These are phyloP conservation scores for Brachionus asplanchnoidis DNA, from an alignment of 1,140 invertebrate species.

Conservation along the genomic window DNA sequence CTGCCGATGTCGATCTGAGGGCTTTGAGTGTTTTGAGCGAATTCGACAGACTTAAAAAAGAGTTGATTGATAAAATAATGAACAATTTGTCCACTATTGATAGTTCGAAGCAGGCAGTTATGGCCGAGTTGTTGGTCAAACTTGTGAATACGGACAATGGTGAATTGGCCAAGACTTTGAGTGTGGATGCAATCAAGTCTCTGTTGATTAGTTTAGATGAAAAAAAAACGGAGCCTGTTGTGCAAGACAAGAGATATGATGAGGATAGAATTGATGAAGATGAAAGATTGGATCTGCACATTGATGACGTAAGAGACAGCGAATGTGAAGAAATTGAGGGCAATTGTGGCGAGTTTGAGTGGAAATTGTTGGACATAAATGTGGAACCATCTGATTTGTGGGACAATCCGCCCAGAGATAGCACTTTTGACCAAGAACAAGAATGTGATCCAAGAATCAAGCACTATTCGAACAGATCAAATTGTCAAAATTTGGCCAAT, in stretches of 20 bases:
- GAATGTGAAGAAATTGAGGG: conserved; percentile 21
- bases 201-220: conserved; percentile 14
- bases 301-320: neutral
- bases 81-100: neutral
- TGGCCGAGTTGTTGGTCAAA: conserved; percentile 32
- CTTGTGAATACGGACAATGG: conserved; percentile 23
- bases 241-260: neutral
- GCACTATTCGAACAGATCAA: conserved; percentile 33
- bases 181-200: neutral
- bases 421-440: neutral
- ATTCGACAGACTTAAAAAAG: conserved; percentile 20
- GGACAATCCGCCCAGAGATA: neutral
- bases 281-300: neutral
- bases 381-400: conserved; percentile 10
- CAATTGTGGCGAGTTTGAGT: neutral
- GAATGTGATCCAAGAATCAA: conserved; percentile 26
- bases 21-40: neutral
- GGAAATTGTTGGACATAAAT: neutral
- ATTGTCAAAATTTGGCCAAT: conserved; percentile 18
- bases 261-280: neutral
- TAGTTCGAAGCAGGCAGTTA: neutral
- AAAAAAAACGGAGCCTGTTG: neutral
- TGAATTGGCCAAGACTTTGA: conserved; percentile 4
- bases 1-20: neutral
- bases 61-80: conserved; percentile 34